Base-by-base conservation (phyloP, 2,888 invertebrate species). In the Oxycera nigricornis region DNA sequence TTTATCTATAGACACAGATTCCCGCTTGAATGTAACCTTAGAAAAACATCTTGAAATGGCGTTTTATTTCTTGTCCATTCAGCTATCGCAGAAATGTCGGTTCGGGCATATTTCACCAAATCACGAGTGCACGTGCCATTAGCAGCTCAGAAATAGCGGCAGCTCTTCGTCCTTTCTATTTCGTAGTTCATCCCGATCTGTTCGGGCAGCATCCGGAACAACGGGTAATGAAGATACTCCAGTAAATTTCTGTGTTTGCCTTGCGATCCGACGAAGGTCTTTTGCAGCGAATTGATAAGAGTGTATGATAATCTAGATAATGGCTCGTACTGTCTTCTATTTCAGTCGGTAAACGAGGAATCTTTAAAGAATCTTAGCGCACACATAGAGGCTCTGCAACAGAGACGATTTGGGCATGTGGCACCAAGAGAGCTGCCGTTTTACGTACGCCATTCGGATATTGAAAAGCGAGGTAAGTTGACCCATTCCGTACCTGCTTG, bases 101-200 rank as follows among this genome's bases (percentile, higher is more conserved):
- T 41, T 28, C 55, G 17, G 30, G 28, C 20, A 31, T 52, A 2
- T 35, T 52, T 31, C 9, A 31, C 14, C 65, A 67, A 55, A 17
- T 67, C 11, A 50, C 35, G 20, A n/a, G 22, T 6, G 17, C 20
- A 3, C 59, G 82, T 28, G 74, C 31, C 79, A 85, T 92, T 79
- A 94, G 91, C 81, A 91, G 91, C 75, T 92, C 92, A 30, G 95
- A 97, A 87, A 90, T 96, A 22, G 93, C 96, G 0, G 92, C 96
- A 26, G 97, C 97, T 0, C 86, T 97, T 59, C 88, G 97, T 76
- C 97, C 97, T 3, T 97, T 97, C 85, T 97, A 96, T 86, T 97
- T 97, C 84, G 92, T 92, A 75, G 97, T 97, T 2, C 97, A 97
- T 88, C 97, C 97, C 11, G 97, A 97, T 87, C 88, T 97, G 59